phyloP scores from a whole-genome alignment of 92 coral and sea anemone species.

The Actinernus sp. region DNA sequence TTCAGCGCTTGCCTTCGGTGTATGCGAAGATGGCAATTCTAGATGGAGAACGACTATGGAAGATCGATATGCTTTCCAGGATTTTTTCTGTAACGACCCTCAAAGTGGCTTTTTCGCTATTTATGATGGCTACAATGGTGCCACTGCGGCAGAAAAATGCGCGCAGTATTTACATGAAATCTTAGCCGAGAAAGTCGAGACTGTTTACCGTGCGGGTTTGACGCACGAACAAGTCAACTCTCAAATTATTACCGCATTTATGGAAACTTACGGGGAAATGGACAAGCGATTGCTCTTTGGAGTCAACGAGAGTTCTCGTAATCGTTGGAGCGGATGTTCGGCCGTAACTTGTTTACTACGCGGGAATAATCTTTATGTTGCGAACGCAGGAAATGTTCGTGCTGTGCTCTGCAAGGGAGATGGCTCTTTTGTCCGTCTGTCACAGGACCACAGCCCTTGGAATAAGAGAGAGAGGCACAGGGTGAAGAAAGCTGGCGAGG shows the following conservation, averaged over 20 bases:
- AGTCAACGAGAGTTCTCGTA: constrained; percentile 86
- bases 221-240: constrained; percentile 43
- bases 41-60: constrained; percentile 94
- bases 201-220: constrained; percentile 55
- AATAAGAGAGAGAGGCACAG: constrained; percentile 83
- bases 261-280: constrained; percentile 85
- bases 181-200: constrained; percentile 68
- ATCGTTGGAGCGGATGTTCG: constrained; percentile 99
- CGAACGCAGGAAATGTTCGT: constrained; percentile 93
- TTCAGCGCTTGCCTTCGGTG: constrained; percentile 81
- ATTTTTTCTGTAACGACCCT: constrained; percentile 78
- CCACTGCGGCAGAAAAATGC: constrained; percentile 93
- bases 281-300: constrained; percentile 81
- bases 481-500: constrained; percentile 72
- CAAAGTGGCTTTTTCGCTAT: constrained; percentile 88
- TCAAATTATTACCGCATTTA: constrained; percentile 69
- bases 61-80: constrained; percentile 77
- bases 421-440: constrained; percentile 74
- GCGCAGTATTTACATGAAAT: constrained; percentile 83
- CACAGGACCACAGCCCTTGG: constrained; percentile 88
- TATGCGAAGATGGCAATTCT: constrained; percentile 86
- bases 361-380: constrained; percentile 80
- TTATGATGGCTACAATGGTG: constrained; percentile 93
- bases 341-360: constrained; percentile 86
- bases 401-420: constrained; percentile 87